Base-by-base conservation (phyloP, 2,797 vertebrate genomes). In the Sebastes kiyomatsui region DNA sequence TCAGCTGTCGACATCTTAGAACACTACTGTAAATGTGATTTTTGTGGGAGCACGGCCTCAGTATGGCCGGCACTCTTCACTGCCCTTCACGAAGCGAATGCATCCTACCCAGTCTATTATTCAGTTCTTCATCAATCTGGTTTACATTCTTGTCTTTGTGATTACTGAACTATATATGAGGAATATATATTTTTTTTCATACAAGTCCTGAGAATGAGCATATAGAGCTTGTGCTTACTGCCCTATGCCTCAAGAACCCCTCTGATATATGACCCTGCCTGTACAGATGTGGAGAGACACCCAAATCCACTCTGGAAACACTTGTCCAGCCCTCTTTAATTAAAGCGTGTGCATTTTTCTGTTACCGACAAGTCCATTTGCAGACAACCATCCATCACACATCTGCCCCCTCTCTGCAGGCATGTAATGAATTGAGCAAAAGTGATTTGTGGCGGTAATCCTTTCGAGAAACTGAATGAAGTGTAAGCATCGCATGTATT, bases 361-460 rank as follows among this genome's bases (percentile, higher is more conserved):
- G 94, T 94, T 89, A 90, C 90, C 67, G 90, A 94, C 89, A 90
- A 93, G 90, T 91, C 93, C 94, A 95, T 96, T 95, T 95, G 82
- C 93, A 92, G 91, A 94, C 89, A 92, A 93, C 91, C 93, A 95
- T 96, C 94, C 90, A 95, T 96, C 95, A 94, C 87, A 78, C 84
- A 85, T 87, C 90, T 90, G 80, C 87, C 86, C 88, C 86, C 88
- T 93, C 91, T 94, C 84, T 93, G 88, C 90, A 84, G 87, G 88
- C 86, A 77, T 80, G 86, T 94, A 95, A 96, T 94, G 92, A 94
- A 96, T 94, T 93, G 92, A 89, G 87, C 85, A 87, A 83, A 92
- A 90, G 91, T 94, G 94, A 95, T 95, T 94, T 94, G 94, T 94
- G 83, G 90, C 20, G 72, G 85, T 93, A 94, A 95, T 96, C 92